Base-by-base conservation (phyloP, 2,888 invertebrate genomes). In the Anaspis maculata region DNA sequence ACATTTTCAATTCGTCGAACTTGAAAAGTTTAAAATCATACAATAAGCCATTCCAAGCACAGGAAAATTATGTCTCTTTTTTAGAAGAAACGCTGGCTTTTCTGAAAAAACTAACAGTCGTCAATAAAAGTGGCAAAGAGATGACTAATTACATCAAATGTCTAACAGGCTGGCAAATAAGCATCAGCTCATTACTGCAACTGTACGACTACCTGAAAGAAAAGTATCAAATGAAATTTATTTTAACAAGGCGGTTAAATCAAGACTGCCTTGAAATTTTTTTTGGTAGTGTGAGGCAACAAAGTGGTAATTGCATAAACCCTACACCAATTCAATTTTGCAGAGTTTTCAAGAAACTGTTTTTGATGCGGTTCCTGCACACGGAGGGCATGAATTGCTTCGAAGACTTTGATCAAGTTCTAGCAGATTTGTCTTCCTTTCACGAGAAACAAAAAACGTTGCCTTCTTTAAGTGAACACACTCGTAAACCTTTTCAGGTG, bases 291-390 rank as follows among this genome's bases (percentile, higher is more conserved):
- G n/a, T n/a, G n/a, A n/a, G n/a, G n/a, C n/a, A n/a, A n/a, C n/a
- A n/a, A n/a, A n/a, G n/a, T n/a, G n/a, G n/a, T n/a, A n/a, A n/a
- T n/a, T n/a, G n/a, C n/a, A n/a, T n/a, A n/a, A n/a, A n/a, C n/a
- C n/a, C 27, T 7, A 27, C 27, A 13, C 13, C 27, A 13, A 27
- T 27, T 5, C 27, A 27, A 13, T 27, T 27, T 10, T 10, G 24
- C 12, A 35, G 36, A 15, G 34, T 34, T 12, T 45, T 45, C 32
- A 44, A 45, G 41, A 45, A 43, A 41, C 6, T 45, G 13, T 46
- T 43, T 28, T 24, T 37, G 2, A 9, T 45, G 6, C 35, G 27
- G 29, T 41, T 25, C 29, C 34, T 44, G 5, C 30, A 40, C 4
- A 16, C 24, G 3, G 37, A 47, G 15, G 33, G 36, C 23, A 27